phyloP scores from a whole-genome alignment of 2,888 invertebrate species.

The Ceriagrion tenellum region DNA sequence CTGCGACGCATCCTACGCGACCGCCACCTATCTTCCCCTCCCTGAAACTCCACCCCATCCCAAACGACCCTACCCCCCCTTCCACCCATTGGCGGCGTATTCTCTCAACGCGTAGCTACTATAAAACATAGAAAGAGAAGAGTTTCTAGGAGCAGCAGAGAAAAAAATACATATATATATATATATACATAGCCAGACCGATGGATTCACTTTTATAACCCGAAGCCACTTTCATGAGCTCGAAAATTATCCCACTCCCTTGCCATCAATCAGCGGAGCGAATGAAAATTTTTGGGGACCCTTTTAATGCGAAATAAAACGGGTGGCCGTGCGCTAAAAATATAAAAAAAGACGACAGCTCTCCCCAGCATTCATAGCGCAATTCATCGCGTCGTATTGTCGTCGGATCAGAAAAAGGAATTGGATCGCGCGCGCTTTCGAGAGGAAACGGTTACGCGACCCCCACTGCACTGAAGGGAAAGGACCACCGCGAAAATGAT shows the following conservation, averaged over 20 bases:
- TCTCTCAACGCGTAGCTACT: not conserved
- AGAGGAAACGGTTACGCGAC: not conserved
- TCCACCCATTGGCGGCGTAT: not conserved
- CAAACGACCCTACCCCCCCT: not conserved
- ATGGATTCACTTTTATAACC: conserved; percentile 28
- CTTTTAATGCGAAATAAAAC: not conserved
- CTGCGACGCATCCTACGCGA: not conserved
- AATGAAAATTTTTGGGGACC: not conserved
- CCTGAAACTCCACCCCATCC: not conserved
- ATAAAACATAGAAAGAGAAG: not conserved
- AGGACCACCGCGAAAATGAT: no score
- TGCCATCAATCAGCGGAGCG: not conserved
- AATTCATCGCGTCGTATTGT: not conserved
- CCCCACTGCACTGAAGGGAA: no score
- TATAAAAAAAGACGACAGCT: not conserved
- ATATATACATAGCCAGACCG: not conserved
- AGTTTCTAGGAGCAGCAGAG: not conserved
- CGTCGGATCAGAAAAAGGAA: not conserved
- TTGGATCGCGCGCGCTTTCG: not conserved
- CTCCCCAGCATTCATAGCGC: not conserved
- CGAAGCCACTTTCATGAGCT: not conserved
- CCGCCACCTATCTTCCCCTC: not conserved
- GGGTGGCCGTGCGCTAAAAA: not conserved
- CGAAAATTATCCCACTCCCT: not conserved
- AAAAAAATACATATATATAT: not conserved